Evolutionary conservation across 2,888 invertebrate genomes (phyloP).

Genomic region (Iselma pallidipennis): DNA sequence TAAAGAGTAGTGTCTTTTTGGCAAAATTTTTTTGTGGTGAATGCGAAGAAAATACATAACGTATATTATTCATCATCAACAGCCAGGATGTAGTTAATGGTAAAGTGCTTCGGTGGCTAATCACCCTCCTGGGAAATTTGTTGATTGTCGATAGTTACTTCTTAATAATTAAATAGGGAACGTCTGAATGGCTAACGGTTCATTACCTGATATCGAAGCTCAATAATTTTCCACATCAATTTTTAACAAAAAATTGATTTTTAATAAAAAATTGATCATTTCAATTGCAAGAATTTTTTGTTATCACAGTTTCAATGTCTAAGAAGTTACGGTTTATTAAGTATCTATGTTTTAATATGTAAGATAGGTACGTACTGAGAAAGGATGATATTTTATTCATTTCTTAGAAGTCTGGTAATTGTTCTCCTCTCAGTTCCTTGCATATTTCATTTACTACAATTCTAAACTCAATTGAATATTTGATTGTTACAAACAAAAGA

Average conservation of each 20-base stretch:
- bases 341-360: no score
- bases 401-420: not conserved
- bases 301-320: no score
- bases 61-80: conserved; percentile 20
- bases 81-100: conserved; percentile 17
- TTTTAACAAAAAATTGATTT: not conserved
- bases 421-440: not conserved
- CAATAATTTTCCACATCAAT: not conserved
- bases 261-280: no score
- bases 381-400: not conserved
- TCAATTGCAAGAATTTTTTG: no score
- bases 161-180: conserved; percentile 31
- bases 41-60: not conserved
- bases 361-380: not conserved
- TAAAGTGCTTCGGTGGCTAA: conserved; percentile 25
- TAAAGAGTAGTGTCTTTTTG: no score
- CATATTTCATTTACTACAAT: not conserved
- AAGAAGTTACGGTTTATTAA: no score
- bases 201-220: not conserved
- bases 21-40: not conserved
- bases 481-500: not conserved
- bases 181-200: not conserved
- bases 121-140: conserved; percentile 32
- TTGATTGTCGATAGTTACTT: conserved; percentile 33
- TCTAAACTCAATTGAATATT: not conserved